Conservation (phyloP, 2,797 vertebrate species). For the Limosa lapponica region DNA sequence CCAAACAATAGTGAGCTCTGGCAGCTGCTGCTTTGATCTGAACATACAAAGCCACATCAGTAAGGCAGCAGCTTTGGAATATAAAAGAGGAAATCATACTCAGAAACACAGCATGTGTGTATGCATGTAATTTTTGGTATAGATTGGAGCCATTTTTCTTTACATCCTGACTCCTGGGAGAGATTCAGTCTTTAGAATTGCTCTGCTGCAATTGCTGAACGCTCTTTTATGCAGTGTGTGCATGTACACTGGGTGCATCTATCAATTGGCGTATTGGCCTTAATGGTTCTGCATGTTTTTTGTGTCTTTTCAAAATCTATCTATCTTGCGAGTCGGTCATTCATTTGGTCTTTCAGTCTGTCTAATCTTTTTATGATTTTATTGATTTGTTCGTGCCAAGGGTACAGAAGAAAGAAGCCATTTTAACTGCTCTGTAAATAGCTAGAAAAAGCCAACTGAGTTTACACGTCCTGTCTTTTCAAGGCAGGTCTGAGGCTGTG, state of each 20-base stretch:
- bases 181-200: slow-evolving; percentile 8
- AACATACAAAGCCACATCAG: neutral
- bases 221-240: neutral
- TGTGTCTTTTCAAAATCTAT: slow-evolving; percentile 35
- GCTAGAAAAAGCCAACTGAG: neutral
- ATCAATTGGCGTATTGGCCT: neutral
- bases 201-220: neutral
- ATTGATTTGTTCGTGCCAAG: slow-evolving; percentile 53
- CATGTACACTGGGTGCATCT: neutral
- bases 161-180: neutral
- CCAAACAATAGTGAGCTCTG: slow-evolving; percentile 34
- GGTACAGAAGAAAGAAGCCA: neutral
- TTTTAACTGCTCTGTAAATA: slow-evolving; percentile 64
- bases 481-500: slow-evolving; percentile 2
- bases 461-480: slow-evolving; percentile 2
- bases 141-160: slow-evolving; percentile 35
- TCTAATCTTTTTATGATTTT: slow-evolving; percentile 62
- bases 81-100: slow-evolving; percentile 8
- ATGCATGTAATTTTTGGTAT: neutral
- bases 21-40: neutral
- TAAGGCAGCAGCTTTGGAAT: slow-evolving; percentile 24
- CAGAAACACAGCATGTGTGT: neutral
- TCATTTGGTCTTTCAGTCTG: slow-evolving; percentile 47
- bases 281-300: slow-evolving; percentile 5
- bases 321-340: slow-evolving; percentile 10